These are phyloP conservation scores for Gryon sp. DNA, from an alignment of 1,140 invertebrate species.

Conservation along the genomic window DNA sequence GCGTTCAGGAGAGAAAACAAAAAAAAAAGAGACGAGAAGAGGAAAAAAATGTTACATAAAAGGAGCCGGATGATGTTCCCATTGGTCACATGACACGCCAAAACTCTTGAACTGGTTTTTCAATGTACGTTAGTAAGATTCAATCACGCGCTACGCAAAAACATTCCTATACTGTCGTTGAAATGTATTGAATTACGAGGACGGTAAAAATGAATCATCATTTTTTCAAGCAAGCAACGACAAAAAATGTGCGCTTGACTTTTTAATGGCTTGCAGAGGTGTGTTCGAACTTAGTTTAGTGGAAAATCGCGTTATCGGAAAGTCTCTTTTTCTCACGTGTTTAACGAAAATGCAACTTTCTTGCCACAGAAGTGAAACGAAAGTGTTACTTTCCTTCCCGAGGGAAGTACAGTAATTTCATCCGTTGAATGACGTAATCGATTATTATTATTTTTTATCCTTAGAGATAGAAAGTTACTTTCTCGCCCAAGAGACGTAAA, in stretches of 20 bases:
- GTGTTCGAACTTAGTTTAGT: too few relatives aligned
- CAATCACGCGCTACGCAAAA: slow-evolving; percentile 21
- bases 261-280: background rate
- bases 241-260: slow-evolving; percentile 11
- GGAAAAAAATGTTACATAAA: slow-evolving; percentile 61
- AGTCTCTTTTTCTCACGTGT: too few relatives aligned
- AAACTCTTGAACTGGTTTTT: slow-evolving; percentile 58
- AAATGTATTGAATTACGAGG: slow-evolving; percentile 19
- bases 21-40: too few relatives aligned
- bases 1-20: slow-evolving; percentile 48
- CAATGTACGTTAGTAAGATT: slow-evolving; percentile 13
- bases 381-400: too few relatives aligned
- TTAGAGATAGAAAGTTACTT: too few relatives aligned
- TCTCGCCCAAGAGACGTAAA: too few relatives aligned
- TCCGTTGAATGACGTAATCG: too few relatives aligned
- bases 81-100: slow-evolving; percentile 60
- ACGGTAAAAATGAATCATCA: slow-evolving; percentile 29
- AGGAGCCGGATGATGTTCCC: slow-evolving; percentile 55
- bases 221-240: slow-evolving; percentile 7
- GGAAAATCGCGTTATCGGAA: too few relatives aligned
- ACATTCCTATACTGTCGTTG: slow-evolving; percentile 40
- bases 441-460: too few relatives aligned
- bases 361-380: too few relatives aligned
- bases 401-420: too few relatives aligned
- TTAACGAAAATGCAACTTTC: too few relatives aligned